Evolutionary conservation across 2,888 invertebrate genomes (phyloP), one percentile per base, ranked within the genome.

Genomic region (Anodontia alba): DNA sequence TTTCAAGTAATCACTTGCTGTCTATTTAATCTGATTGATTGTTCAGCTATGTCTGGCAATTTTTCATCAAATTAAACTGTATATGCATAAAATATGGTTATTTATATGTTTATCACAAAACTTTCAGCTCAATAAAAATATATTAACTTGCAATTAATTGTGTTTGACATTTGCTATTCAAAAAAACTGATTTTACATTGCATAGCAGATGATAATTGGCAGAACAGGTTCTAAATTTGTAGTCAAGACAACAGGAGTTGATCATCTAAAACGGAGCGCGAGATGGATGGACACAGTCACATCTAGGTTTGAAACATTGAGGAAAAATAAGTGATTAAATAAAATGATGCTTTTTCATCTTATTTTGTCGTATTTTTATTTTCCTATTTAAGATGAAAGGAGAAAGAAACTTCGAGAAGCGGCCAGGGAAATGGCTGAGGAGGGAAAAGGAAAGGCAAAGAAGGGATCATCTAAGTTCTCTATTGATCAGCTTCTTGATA

Each of bases 401-500:
- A 89, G 80, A 51, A 86, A 88, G 69, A 84, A 83, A 15, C 73
- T 90, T 46, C 85, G 80, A 67, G 88, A 90, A 76, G 89, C 89
- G 26, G 77, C 81, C 33, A 86, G 68, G 78, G 82, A 87, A 73
- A 54, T 86, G 10, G 78, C 79, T 12, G 69, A 68, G 70, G 84
- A 84, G 77, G 72, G 77, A 26, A 83, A 84, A 31, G 78, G 76
- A 66, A 89, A 85, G 38, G 74, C 80, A 49, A 31, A 62, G 29
- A 8, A 31, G 12, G 15, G 54, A 1, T 83, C 83, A 15, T 33
- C 69, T 38, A 88, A 88, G 73, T 89, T 90, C 73, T 83, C 87
- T 54, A 83, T 91, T 66, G 90, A 91, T 71, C 90, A 90, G 76
- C 80, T 92, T n/a, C 70, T 92, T 42, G 90, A 90, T 36, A 91